Base-by-base conservation (phyloP, 2,113 vertebrate species). In the Cardinalis cardinalis region DNA sequence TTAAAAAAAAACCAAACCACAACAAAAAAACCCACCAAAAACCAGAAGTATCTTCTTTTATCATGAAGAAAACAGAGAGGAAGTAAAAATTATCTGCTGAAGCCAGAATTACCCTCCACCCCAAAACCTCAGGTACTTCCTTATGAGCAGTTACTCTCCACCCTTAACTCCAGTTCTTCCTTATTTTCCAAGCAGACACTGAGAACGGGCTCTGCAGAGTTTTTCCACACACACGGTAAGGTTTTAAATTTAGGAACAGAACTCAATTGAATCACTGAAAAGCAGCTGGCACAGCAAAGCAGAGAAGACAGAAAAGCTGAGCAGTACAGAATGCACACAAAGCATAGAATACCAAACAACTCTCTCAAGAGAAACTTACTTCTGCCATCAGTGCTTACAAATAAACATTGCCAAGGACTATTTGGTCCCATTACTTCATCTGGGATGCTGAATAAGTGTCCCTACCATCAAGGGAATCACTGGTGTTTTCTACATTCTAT, bases 151-250 rank as follows among this genome's bases (percentile, higher is more conserved):
- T 43, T 41, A 87, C 18, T 24, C 36, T 86, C 29, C 4, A 23
- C 12, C 18, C 19, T 65, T 46, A 77, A 41, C n/a, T n/a, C n/a
- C 1, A 0, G 24, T 8, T 41, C 14, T 28, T 49, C n/a, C 38
- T 81, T 85, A 34, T 28, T 68, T 82, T 49, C 25, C 21, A 66
- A 49, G 28, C 6, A 36, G 53, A 56, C 12, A 53, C 3, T 5
- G 3, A n/a, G 25, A 63, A 51, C 2, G 0, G 15, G 24, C 5
- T 36, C 32, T 31, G 34, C 34, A 55, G 9, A 44, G 20, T 48
- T 64, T 64, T 7, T 82, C 49, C 32, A 49, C 2, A 21, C 4
- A 55, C 12, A n/a, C 0, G 0, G 38, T 8, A 51, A 65, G 9
- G 34, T 1, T 46, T 29, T 21, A 49, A 76, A 36, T 18, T 44